Percentiles rank a stretch among this genome's conserved stretches.
phyloP scores from a whole-genome alignment of 2,888 invertebrate species.

The Eilema depressum region DNA sequence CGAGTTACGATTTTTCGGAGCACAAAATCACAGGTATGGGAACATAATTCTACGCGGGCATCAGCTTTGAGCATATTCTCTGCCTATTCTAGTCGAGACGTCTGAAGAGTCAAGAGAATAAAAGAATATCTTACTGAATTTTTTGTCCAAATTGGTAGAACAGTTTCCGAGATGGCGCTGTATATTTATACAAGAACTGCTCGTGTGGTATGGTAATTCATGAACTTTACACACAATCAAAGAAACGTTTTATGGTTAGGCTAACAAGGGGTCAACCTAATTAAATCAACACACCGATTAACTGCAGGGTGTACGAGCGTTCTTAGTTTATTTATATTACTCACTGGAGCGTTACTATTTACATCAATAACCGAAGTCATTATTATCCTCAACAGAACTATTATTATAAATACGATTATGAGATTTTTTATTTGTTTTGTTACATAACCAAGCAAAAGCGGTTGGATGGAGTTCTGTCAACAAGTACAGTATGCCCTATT shows the following conservation, averaged over 20 bases:
- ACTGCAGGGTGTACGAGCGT: not conserved
- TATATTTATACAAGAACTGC: not conserved
- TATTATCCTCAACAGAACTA: not conserved
- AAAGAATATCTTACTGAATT: too few relatives aligned
- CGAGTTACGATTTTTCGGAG: not conserved
- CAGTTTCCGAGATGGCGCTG: too few relatives aligned
- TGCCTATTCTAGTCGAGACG: too few relatives aligned
- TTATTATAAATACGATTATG: not conserved
- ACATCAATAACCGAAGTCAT: not conserved
- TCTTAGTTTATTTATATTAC: not conserved
- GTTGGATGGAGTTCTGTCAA: not conserved
- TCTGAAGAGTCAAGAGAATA: too few relatives aligned
- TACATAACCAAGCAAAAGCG: not conserved
- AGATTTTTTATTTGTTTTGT: not conserved
- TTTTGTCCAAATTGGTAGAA: too few relatives aligned
- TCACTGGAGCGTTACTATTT: not conserved
- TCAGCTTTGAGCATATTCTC: too few relatives aligned
- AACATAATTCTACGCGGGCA: too few relatives aligned
- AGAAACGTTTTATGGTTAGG: not conserved
- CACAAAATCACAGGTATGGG: too few relatives aligned
- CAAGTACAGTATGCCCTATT: too few relatives aligned
- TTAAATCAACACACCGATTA: not conserved
- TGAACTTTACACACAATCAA: not conserved
- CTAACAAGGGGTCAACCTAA: constrained; percentile 3
- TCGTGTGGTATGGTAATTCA: not conserved